These are phyloP conservation scores for Lepidurus couesii DNA, from an alignment of 1,140 invertebrate species.

Conservation along the genomic window DNA sequence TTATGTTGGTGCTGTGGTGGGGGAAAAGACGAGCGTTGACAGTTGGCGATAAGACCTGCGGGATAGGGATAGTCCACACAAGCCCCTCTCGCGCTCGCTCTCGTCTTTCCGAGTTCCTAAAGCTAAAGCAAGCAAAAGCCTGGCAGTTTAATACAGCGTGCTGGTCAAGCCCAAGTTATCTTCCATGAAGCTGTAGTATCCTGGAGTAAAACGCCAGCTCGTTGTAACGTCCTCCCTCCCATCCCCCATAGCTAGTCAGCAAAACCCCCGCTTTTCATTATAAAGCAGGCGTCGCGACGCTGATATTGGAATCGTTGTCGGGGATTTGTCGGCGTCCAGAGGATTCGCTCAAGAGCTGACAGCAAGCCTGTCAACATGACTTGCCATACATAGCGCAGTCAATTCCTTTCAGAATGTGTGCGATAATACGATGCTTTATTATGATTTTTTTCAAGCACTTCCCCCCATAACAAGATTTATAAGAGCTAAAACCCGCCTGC, in stretches of 20 bases:
- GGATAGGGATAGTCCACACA: background rate
- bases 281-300: background rate
- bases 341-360: background rate
- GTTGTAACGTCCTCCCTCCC: background rate
- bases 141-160: background rate
- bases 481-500: background rate
- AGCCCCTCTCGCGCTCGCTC: background rate
- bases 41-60: conserved; percentile 9
- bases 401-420: background rate
- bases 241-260: background rate
- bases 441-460: background rate
- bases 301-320: conserved; percentile 15
- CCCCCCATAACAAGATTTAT: background rate
- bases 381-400: background rate
- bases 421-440: conserved; percentile 14
- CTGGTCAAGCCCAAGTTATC: conserved; percentile 15
- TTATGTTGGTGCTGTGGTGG: background rate
- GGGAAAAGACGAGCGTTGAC: background rate
- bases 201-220: background rate
- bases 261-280: background rate
- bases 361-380: conserved; percentile 14
- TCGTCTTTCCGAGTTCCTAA: background rate
- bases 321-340: conserved; percentile 10
- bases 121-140: background rate
- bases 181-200: background rate